These are phyloP conservation scores for Atta texana DNA, from an alignment of 1,140 invertebrate species.

Conservation along the genomic window DNA sequence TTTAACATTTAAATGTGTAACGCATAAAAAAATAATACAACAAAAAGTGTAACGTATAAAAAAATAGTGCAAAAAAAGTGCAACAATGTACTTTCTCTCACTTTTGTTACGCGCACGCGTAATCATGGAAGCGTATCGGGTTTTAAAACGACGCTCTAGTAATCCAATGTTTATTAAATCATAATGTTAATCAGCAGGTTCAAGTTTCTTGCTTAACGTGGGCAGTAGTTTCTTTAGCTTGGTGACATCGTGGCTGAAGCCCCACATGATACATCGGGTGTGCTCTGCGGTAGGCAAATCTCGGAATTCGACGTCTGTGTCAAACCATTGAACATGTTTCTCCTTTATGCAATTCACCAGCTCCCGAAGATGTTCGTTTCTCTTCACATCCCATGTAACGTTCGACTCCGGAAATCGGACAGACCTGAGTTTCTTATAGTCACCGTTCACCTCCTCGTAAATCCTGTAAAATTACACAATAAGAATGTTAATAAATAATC, in stretches of 20 bases:
- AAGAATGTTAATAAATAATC: too few species aligned
- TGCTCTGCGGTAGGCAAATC: constrained; percentile 81
- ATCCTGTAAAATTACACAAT: constrained; percentile 60
- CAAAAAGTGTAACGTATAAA: background rate
- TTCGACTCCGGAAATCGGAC: constrained; percentile 74
- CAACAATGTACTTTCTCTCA: background rate
- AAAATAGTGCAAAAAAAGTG: background rate
- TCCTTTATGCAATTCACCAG: constrained; percentile 76
- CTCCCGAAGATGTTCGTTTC: constrained; percentile 78
- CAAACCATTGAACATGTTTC: constrained; percentile 75
- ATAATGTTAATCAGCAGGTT: constrained; percentile 10
- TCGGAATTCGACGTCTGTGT: constrained; percentile 76
- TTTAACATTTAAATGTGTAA: too few species aligned
- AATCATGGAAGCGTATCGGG: background rate
- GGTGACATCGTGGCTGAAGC: constrained; percentile 79
- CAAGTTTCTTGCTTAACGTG: constrained; percentile 76
- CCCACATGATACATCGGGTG: constrained; percentile 82
- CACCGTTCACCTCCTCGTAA: constrained; percentile 79
- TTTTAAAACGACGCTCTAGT: background rate
- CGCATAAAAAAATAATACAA: too few species aligned
- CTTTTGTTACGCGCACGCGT: background rate
- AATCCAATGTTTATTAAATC: background rate
- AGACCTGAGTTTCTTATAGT: constrained; percentile 81
- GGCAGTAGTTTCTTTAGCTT: constrained; percentile 82
- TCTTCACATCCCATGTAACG: constrained; percentile 83